Evolutionary conservation across 30 jellyfish, hydroid and myxozoan species (phyloP), one percentile per base, ranked within the genome.

Genomic region (Aurelia aurita complex sp. Pacific): DNA sequence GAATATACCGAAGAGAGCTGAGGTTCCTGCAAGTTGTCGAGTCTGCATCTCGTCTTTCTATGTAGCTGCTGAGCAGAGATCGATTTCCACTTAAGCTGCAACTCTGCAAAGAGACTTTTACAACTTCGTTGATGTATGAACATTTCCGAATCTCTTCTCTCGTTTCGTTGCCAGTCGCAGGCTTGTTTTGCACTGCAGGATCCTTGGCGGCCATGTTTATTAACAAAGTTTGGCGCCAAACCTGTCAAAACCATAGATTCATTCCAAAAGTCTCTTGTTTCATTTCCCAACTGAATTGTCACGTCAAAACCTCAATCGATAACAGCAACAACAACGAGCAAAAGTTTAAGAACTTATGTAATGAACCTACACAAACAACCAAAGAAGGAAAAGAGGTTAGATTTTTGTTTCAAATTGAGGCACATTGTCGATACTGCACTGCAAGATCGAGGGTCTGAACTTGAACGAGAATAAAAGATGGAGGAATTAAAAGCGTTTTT

Each of bases 1-100:
- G 88, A 23, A 77, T 34, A 59, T 77, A 77, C 38, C 88, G 88
- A 33, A 77, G 78, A 77, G 88, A 55, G 57, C 78, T 38, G 68
- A 77, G 63, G 64, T 80, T 80, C 51, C 64, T 13, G 60, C 71
- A 80, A 9, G 68, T 77, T 77, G 51, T 42, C 61, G 77, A 23
- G 57, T 77, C 76, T 16, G 35, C 88, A 55, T 77, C 57, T 14
- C 51, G 42, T 61, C 50, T 38, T 38, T 38, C 50, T 38, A 38
- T 38, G 50, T 38, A 38, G 50, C 78, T 77, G 74, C 74, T 65
- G 16, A 65, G 74, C 74, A 65, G 74, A 65, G 74, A 65, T 68
- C 78, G 67, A 23, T 72, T 72, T 17, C 43, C 82, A 10, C 43
- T 40, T 38, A 72, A 8, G 42, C 38, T 15, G 59, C 68, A 72